Base-by-base conservation (phyloP, 53 echinoderm and acorn worm genomes). In the Antedon mediterranea region DNA sequence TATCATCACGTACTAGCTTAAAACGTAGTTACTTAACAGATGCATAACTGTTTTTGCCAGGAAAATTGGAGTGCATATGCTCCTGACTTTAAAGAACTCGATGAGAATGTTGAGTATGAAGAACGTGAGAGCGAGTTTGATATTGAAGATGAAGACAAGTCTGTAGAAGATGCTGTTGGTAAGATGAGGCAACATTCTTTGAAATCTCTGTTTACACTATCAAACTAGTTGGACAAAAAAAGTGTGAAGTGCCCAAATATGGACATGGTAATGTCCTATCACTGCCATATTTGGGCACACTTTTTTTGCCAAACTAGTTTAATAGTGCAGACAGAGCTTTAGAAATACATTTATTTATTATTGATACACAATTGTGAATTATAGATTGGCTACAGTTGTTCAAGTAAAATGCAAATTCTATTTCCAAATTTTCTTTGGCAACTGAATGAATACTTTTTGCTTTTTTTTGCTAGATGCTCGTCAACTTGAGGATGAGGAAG, bases 51-150 rank as follows among this genome's bases (percentile, higher is more conserved):
- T 18, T 57, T 74, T 14, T 30, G 81, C 14, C 78, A 98, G 98
- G 98, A 98, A 84, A 98, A 98, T 71, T 98, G 98, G 98, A 93
- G 98, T 83, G 98, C 98, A 28, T 98, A 92, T 79, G 98, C 98
- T 26, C 98, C 98, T 0, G 98, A 98, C 78, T 98, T 98, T 84
- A 98, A 98, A 74, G 98, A 98, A 79, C 44, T 98, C 28, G 98
- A 98, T 79, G 98, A 98, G 81, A 93, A 98, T 71, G 98, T 98
- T 28, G 98, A 98, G 37, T 98, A 98, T 74, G 98, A 98, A 71
- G 98, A 98, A 71, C 78, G 89, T 27, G 98, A 98, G 37, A 98
- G 92, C 84, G 98, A 98, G 75, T 98, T 98, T 85, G 98, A 98
- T 78, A 83, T 98, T 6, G 93, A 93, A 76, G 98, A 93, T 84